These are phyloP conservation scores for Apis laboriosa DNA, from an alignment of 1,140 invertebrate genomes.

Conservation along the genomic window DNA sequence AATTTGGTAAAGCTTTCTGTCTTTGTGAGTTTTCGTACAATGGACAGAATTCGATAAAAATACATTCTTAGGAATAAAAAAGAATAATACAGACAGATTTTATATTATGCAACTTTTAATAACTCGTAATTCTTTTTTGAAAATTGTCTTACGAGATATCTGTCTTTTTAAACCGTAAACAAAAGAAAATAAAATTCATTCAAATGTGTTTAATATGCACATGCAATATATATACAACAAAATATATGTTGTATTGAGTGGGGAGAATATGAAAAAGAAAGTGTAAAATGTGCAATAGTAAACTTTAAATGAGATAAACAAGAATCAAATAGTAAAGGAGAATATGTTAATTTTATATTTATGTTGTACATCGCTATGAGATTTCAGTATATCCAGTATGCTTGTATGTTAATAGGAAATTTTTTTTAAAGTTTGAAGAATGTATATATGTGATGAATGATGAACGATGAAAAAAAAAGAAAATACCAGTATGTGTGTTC, in stretches of 20 bases:
- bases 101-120: neutral
- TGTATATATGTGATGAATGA: constrained; percentile 29
- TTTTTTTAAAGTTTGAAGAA: constrained; percentile 7
- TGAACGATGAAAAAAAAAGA: constrained; percentile 11
- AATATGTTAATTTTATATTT: constrained; percentile 37
- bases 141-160: neutral
- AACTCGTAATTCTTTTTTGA: neutral
- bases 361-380: constrained; percentile 12
- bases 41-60: neutral
- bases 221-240: constrained; percentile 5
- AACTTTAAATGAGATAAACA: constrained; percentile 2
- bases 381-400: constrained; percentile 28
- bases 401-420: constrained; percentile 14
- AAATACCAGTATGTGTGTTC: constrained; percentile 59
- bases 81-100: neutral
- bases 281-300: constrained; percentile 43
- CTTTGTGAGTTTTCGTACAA: neutral
- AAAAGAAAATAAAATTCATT: neutral
- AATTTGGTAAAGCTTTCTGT: neutral
- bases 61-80: neutral
- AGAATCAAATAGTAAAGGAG: neutral
- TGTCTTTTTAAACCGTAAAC: neutral
- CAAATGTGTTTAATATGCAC: constrained; percentile 30
- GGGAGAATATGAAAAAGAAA: neutral
- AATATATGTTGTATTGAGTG: neutral